Evolutionary conservation across 2,888 invertebrate species (phyloP).

Genomic region (Drosophila antonietae): DNA sequence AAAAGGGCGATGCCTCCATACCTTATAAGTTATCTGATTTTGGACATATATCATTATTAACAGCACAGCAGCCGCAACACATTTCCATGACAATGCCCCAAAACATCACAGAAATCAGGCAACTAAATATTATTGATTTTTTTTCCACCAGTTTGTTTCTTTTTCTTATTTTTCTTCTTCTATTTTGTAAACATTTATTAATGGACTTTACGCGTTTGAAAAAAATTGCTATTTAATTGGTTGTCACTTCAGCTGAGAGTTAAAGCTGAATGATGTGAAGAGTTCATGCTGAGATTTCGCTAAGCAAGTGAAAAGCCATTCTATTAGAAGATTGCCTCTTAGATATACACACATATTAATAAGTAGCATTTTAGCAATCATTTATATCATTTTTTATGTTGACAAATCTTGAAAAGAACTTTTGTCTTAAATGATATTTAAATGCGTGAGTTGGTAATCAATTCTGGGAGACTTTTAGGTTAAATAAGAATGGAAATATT

Average conservation of each 20-base stretch:
- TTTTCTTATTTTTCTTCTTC: neutral
- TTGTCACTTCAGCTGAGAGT: slow-evolving; percentile 66
- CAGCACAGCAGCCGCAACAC: slow-evolving; percentile 54
- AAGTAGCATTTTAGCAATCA: slow-evolving; percentile 22
- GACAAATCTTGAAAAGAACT: slow-evolving; percentile 24
- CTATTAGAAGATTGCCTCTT: slow-evolving; percentile 8
- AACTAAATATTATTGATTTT: slow-evolving; percentile 50
- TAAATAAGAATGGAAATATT: neutral
- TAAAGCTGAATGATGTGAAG: slow-evolving; percentile 32
- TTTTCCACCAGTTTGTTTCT: slow-evolving; percentile 7
- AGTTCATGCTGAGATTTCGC: slow-evolving; percentile 41
- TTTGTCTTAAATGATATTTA: slow-evolving; percentile 4
- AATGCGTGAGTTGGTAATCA: slow-evolving; percentile 17
- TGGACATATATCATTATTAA: slow-evolving; percentile 68
- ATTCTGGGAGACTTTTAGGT: slow-evolving; percentile 12
- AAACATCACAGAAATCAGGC: slow-evolving; percentile 12
- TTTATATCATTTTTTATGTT: slow-evolving; percentile 20
- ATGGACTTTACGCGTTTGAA: slow-evolving; percentile 64
- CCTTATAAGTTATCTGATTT: slow-evolving; percentile 65
- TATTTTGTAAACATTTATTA: slow-evolving; percentile 57
- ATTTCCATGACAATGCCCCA: slow-evolving; percentile 68
- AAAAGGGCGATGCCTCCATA: slow-evolving; percentile 60
- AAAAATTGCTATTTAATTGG: slow-evolving; percentile 74
- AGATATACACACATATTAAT: slow-evolving; percentile 19
- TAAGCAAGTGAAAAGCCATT: neutral